Percentiles rank a stretch among this genome's conserved stretches.
phyloP scores from a whole-genome alignment of 2,888 invertebrate genomes.

The Sesamia inferens region DNA sequence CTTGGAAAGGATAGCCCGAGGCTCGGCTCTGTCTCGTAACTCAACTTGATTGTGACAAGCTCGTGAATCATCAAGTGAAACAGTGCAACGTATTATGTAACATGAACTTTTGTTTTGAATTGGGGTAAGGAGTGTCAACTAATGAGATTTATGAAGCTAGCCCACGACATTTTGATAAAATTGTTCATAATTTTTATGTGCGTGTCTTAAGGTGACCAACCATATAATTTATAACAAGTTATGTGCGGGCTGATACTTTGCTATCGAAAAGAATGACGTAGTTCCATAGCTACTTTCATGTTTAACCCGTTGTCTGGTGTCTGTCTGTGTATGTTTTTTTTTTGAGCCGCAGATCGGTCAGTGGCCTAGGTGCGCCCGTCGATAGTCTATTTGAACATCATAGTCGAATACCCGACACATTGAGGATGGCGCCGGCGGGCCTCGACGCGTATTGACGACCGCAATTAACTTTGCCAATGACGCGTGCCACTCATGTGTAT shows the following conservation, averaged over 20 bases:
- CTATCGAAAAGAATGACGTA: neutral
- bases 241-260: neutral
- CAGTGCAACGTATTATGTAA: conserved; percentile 41
- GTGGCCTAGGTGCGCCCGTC: neutral
- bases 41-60: conserved; percentile 46
- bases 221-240: conserved; percentile 6
- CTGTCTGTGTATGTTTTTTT: neutral
- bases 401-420: neutral
- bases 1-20: conserved; percentile 12
- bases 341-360: neutral
- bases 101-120: conserved; percentile 26
- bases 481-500: too few relatives aligned
- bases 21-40: conserved; percentile 31
- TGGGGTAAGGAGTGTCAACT: conserved; percentile 18
- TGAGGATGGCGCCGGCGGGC: neutral
- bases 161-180: neutral
- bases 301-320: neutral
- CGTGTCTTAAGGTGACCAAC: neutral
- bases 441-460: neutral
- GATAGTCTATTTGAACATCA: neutral
- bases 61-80: conserved; percentile 24
- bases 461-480: neutral
- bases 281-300: neutral
- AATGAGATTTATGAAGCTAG: conserved; percentile 4
- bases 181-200: conserved; percentile 1